Conservation (phyloP, 2,113 vertebrate species). For the Drymodes brunneopygia region DNA sequence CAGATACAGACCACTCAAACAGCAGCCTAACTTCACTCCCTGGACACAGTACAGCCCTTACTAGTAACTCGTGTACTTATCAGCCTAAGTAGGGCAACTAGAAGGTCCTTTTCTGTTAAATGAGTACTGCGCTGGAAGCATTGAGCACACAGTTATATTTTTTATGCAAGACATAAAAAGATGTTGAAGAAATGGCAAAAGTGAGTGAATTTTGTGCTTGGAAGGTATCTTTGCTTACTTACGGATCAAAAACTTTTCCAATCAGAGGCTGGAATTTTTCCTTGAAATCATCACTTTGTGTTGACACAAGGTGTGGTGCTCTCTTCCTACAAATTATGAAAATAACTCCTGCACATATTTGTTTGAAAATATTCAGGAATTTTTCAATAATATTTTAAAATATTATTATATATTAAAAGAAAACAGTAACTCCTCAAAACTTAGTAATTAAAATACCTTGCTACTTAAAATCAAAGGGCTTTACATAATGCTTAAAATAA, state of each 20-base stretch:
- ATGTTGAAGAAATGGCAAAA: neutral
- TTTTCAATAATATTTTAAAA: neutral
- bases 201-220: neutral
- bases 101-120: neutral
- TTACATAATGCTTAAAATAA: neutral
- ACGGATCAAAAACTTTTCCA: constrained; percentile 73
- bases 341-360: neutral
- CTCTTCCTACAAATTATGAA: constrained; percentile 70
- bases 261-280: constrained; percentile 73
- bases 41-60: neutral
- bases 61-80: neutral
- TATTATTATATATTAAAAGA: neutral
- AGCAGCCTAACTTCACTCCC: neutral
- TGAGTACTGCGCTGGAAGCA: neutral
- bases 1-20: neutral
- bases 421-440: neutral
- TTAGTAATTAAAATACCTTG: neutral
- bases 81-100: neutral
- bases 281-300: constrained; percentile 76
- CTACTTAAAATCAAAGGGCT: neutral
- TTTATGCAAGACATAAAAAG: neutral
- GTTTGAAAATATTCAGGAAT: neutral
- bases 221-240: constrained; percentile 51
- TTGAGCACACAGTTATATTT: neutral
- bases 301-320: constrained; percentile 68